Evolutionary conservation across 2,797 vertebrate genomes (phyloP), one percentile per base, ranked within the genome.

Genomic region (Kryptolebias ocellatus): DNA sequence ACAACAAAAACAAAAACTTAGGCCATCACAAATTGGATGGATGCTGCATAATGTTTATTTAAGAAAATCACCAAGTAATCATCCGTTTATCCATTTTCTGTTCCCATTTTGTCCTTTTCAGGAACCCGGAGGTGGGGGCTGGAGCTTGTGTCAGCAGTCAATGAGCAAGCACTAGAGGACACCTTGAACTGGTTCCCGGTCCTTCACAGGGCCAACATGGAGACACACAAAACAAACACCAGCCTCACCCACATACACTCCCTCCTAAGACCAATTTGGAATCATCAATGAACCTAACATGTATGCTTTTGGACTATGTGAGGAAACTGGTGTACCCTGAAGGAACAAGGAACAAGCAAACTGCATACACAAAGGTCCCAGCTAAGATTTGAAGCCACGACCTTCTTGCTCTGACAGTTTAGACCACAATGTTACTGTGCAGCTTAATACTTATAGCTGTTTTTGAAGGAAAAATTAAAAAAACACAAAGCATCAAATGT

Each of bases 11-110:
- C 24, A 60, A 57, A 46, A 56, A 10, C 51, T 18, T 44, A 5
- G 20, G 14, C 39, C 50, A 47, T 53, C 53, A 64, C 34, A 46
- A 39, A 71, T 18, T 27, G 3, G 45, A 34, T 59, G 17, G 28
- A 44, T 20, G 39, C 8, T 46, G 3, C 14, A 17, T 20, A n/a
- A n/a, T n/a, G 15, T 49, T 50, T 37, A 9, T 44, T 11, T 0
- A 27, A 17, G 15, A 17, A 44, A 58, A 14, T 2, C 15, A 45
- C 12, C 16, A 20, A 20, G 46, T 49, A 49, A 49, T 20, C 17
- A 18, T 49, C 49, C 18, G 24, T 20, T 50, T 24, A 11, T 50
- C 18, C 9, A 50, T 20, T 50, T 50, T 7, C 49, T 50, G 49
- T 50, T 7, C 8, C 8, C n/a, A 15, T 9, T 15, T 47, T 49